Evolutionary conservation across 2,797 vertebrate species (phyloP).

Genomic region (Hapalemur alaotrensis): DNA sequence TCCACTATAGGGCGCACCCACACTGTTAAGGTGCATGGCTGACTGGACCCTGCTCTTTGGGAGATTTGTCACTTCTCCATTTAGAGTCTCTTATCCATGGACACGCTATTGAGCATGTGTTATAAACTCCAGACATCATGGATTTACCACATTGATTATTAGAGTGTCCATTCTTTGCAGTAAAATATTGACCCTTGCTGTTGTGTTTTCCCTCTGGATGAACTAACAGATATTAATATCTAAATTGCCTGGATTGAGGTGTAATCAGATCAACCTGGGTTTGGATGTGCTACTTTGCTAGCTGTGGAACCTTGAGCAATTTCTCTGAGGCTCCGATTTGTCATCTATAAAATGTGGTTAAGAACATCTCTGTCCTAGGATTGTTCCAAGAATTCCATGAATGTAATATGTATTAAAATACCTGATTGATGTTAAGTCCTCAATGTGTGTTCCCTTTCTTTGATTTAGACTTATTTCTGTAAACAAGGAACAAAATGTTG

Average conservation of each 20-base stretch:
- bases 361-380: background rate
- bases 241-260: background rate
- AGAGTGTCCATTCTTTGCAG: background rate
- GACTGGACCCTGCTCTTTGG: background rate
- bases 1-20: background rate
- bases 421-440: background rate
- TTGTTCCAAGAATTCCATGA: background rate
- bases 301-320: background rate
- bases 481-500: conserved; percentile 20
- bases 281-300: background rate
- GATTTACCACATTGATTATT: background rate
- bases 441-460: background rate
- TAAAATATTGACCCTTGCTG: background rate
- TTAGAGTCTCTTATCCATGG: background rate
- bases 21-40: background rate
- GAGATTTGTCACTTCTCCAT: background rate
- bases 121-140: background rate
- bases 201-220: background rate
- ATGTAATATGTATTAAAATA: background rate
- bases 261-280: background rate
- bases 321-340: background rate
- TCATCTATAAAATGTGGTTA: background rate
- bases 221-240: background rate
- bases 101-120: background rate
- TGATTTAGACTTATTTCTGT: conserved; percentile 3